Conservation (phyloP, 2,888 invertebrate genomes). For the Aphidius colemani region DNA sequence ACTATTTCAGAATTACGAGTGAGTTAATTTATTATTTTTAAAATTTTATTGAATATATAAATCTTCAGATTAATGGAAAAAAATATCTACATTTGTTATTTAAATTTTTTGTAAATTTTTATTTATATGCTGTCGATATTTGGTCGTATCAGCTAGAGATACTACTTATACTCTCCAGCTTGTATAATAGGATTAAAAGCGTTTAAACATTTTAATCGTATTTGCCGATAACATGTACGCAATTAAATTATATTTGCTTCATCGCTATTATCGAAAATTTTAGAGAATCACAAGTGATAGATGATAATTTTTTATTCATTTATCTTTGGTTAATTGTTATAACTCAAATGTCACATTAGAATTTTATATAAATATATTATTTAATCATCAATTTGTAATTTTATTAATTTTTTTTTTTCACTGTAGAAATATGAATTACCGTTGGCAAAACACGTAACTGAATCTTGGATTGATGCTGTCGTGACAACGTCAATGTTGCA, state of each 20-base stretch:
- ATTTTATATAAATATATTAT: neutral
- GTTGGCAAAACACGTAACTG: constrained; percentile 47
- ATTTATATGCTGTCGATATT: too few relatives aligned
- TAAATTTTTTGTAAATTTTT: too few relatives aligned
- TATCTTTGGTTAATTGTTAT: neutral
- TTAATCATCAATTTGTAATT: neutral
- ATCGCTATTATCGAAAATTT: neutral
- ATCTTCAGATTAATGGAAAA: too few relatives aligned
- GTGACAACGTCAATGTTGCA: constrained; percentile 34
- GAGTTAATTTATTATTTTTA: constrained; percentile 20
- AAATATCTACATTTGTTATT: too few relatives aligned
- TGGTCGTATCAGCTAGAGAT: neutral
- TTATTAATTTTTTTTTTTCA: constrained; percentile 24
- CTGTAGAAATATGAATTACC: constrained; percentile 40
- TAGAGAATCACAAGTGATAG: neutral
- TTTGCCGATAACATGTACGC: constrained; percentile 23
- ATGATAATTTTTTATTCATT: too few relatives aligned
- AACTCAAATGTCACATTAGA: neutral
- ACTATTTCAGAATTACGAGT: constrained; percentile 43
- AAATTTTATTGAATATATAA: too few relatives aligned
- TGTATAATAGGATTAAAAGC: constrained; percentile 23
- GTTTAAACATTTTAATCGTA: constrained; percentile 27
- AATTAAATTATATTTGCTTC: constrained; percentile 16
- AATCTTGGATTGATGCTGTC: constrained; percentile 48
- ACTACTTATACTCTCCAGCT: neutral